phyloP scores from a whole-genome alignment of 53 echinoderm and acorn worm genomes.

The Holothuria leucospilota region DNA sequence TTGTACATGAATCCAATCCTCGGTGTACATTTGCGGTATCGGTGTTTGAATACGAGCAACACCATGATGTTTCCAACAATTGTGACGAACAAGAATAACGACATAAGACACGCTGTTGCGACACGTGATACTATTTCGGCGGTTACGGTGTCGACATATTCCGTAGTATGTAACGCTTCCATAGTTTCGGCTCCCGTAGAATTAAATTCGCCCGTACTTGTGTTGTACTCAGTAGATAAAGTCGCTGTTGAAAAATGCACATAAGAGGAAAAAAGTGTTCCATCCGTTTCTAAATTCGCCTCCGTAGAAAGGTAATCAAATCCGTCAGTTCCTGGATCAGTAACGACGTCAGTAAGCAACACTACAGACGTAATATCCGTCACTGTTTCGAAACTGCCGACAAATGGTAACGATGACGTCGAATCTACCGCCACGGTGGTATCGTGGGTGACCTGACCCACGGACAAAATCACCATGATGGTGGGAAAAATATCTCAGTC shows the following conservation, averaged over 20 bases:
- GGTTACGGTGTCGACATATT: slow-evolving; percentile 18
- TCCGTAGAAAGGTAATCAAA: no score
- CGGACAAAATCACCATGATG: no score
- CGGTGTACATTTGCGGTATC: slow-evolving; percentile 54
- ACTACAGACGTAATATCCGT: neutral
- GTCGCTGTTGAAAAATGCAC: no score
- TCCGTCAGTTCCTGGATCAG: neutral
- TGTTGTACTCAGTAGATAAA: no score
- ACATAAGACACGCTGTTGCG: slow-evolving; percentile 64
- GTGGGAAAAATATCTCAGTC: no score
- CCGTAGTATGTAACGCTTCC: neutral
- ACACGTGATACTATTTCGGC: slow-evolving; percentile 35
- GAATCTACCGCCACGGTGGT: no score
- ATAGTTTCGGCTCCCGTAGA: neutral
- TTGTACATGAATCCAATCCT: slow-evolving; percentile 75
- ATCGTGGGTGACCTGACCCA: no score
- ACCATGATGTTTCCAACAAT: slow-evolving; percentile 74
- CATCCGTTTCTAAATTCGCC: no score
- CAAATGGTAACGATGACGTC: no score
- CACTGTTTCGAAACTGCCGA: no score
- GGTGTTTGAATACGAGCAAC: slow-evolving; percentile 68
- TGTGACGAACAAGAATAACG: slow-evolving; percentile 61
- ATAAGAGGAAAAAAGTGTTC: no score
- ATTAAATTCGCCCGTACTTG: no score
- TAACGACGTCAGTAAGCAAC: slow-evolving; percentile 5